Conservation (phyloP, 2,113 vertebrate genomes). For the Dasypus novemcinctus region DNA sequence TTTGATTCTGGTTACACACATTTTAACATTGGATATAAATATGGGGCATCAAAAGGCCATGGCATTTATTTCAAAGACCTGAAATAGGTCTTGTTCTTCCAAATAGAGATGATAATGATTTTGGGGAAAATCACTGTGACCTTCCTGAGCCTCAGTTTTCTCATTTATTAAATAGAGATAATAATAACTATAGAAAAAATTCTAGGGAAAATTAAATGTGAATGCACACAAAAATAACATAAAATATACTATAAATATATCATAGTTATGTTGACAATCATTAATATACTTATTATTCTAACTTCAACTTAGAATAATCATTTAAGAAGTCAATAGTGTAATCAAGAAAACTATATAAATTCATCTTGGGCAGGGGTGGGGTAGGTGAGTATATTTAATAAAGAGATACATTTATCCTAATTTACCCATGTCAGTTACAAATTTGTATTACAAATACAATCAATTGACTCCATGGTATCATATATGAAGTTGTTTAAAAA, state of each 20-base stretch:
- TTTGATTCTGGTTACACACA: neutral
- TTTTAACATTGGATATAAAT: neutral
- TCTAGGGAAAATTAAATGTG: conserved; percentile 2
- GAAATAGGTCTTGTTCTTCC: neutral
- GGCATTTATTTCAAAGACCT: neutral
- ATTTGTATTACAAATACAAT: conserved; percentile 16
- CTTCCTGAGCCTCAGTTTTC: neutral
- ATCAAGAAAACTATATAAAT: neutral
- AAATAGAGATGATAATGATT: neutral
- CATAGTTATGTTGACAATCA: neutral
- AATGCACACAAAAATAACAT: neutral
- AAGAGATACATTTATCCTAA: neutral
- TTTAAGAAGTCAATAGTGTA: neutral
- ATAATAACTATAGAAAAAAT: neutral
- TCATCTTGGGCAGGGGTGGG: neutral
- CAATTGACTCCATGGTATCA: neutral
- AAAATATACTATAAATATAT: neutral
- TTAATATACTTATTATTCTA: neutral
- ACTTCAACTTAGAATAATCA: neutral
- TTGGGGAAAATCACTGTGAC: neutral
- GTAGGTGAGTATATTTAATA: neutral
- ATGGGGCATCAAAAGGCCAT: neutral
- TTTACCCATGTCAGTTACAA: neutral
- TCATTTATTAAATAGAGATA: neutral
- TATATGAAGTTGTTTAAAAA: neutral